Evolutionary conservation across 2,888 invertebrate species (phyloP), one percentile per base, ranked within the genome.

Genomic region (Cheilosia pagana): DNA sequence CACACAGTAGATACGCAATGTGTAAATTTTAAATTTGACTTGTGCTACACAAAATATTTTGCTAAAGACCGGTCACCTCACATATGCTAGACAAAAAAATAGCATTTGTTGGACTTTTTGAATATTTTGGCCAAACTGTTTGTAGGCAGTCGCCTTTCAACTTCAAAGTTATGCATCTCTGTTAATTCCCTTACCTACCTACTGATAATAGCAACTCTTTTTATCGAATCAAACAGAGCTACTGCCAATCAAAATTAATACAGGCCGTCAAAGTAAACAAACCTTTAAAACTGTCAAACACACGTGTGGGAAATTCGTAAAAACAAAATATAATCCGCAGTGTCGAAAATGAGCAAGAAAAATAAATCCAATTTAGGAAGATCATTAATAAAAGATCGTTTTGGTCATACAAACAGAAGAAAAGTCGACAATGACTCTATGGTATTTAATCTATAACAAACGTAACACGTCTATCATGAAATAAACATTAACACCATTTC

Each of bases 301-400:
- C 59, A 76, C 76, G 25, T 76, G 76, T 68, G 53, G 31, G 21
- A 16, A 53, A 45, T n/a, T 41, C 21, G n/a, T 43, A 3, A 45
- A 48, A 70, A 48, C 59, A 68, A 68, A 67, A 25, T 21, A 31
- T 6, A 57, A 16, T 48, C 5, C 10, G n/a, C 23, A 19, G 6
- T 35, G 31, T 7, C 10, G 35, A 90, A 88, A 87, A 96, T 96
- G 96, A 95, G 95, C 14, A 96, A 96, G 90, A 96, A 96, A 90
- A 94, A 93, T 88, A 96, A 95, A 91, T 83, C 88, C 0, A 92
- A 93, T 68, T 91, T 96, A 57, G 96, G 95, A 0, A 93, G 96
- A 75, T 93, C 95, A 0, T 92, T 97, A 48, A 95, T 97, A 45
- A 96, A 95, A 90, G 95, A 96, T 89, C 94, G 96, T 88, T 96